Conservation (phyloP, 2,888 invertebrate genomes). For the Sympetrum striolatum region DNA sequence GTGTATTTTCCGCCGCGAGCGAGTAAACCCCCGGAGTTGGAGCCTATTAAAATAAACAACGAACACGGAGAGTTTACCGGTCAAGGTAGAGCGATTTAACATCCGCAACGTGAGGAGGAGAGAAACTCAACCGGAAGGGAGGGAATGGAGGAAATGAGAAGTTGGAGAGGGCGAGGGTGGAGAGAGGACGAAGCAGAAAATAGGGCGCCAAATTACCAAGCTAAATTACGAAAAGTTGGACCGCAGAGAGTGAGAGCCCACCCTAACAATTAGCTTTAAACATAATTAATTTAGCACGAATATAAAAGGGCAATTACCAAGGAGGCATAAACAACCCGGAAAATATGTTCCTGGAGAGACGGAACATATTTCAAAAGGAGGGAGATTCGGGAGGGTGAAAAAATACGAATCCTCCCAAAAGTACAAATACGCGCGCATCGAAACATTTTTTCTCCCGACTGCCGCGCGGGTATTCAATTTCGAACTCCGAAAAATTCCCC, state of each 20-base stretch:
- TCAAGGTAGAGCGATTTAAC: neutral
- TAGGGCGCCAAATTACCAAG: neutral
- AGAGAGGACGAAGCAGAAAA: neutral
- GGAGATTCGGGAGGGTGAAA: neutral
- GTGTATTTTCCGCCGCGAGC: no score
- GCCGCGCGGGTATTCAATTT: constrained; percentile 4
- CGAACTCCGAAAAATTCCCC: constrained; percentile 2
- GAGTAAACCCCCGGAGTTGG: no score
- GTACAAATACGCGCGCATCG: neutral
- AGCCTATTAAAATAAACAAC: no score
- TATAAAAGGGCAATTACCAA: constrained; percentile 40
- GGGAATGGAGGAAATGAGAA: constrained; percentile 11
- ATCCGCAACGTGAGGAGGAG: neutral
- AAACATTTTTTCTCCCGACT: neutral
- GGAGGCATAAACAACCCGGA: constrained; percentile 35
- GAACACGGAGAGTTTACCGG: no score
- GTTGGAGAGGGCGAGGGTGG: neutral
- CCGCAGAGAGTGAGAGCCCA: neutral
- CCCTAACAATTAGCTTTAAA: constrained; percentile 30
- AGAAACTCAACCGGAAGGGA: neutral
- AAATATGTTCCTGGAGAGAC: constrained; percentile 13
- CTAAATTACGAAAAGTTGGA: constrained; percentile 42
- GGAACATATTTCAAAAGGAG: neutral
- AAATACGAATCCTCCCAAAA: neutral
- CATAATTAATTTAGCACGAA: constrained; percentile 42